Evolutionary conservation across 2,797 vertebrate genomes (phyloP).

Genomic region (Fistularia tabacaria): DNA sequence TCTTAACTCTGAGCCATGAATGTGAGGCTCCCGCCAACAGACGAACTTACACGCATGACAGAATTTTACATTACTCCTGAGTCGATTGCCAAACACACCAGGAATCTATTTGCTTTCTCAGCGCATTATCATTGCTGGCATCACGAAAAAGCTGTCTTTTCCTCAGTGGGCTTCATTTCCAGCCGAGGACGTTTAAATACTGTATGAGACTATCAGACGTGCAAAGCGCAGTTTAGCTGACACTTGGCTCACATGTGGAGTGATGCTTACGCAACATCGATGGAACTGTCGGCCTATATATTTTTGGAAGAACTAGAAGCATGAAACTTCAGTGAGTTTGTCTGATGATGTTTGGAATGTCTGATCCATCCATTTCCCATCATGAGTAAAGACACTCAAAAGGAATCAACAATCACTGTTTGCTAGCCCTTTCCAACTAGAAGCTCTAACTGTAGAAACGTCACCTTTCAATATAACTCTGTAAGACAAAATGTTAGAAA

Average conservation of each 20-base stretch:
- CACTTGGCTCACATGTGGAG: slow-evolving; percentile 7
- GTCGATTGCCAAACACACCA: slow-evolving; percentile 28
- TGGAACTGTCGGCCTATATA: slow-evolving; percentile 8
- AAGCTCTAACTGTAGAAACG: too few species aligned
- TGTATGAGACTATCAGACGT: slow-evolving; percentile 15
- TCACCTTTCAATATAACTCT: too few species aligned
- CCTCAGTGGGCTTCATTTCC: slow-evolving; percentile 23
- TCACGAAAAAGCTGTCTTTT: not conserved
- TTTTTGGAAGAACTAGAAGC: not conserved
- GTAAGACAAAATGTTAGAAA: too few species aligned
- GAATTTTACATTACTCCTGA: slow-evolving; percentile 37
- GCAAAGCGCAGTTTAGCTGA: slow-evolving; percentile 7
- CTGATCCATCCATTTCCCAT: too few species aligned
- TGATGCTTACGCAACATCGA: slow-evolving; percentile 3
- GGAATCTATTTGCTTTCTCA: slow-evolving; percentile 32
- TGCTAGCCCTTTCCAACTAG: too few species aligned
- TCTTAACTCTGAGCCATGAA: slow-evolving; percentile 44
- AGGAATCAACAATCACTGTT: too few species aligned
- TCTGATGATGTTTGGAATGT: not conserved
- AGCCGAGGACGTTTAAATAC: slow-evolving; percentile 22
- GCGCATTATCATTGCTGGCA: slow-evolving; percentile 26
- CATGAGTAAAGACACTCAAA: too few species aligned
- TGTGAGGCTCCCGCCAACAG: slow-evolving; percentile 24
- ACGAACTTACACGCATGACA: slow-evolving; percentile 35
- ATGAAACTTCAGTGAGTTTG: not conserved